These are phyloP conservation scores for Cabera pusaria DNA, from an alignment of 2,888 invertebrate genomes.

Conservation along the genomic window DNA sequence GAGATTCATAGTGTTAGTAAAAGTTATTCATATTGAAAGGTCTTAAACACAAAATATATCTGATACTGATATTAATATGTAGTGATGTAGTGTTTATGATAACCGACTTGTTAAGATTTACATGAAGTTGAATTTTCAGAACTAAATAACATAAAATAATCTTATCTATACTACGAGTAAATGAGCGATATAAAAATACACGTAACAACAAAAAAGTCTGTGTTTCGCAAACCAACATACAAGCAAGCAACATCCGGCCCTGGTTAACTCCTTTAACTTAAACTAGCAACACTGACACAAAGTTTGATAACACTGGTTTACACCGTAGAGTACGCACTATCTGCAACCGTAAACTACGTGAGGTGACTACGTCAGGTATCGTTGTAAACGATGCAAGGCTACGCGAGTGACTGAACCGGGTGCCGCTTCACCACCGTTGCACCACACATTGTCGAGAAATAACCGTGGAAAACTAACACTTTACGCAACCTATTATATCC, in stretches of 20 bases:
- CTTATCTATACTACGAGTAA: no score
- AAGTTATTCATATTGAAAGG: no score
- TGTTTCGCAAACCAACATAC: conserved; percentile 7
- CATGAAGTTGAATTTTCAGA: no score
- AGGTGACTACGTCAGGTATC: conserved; percentile 8
- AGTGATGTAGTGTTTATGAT: no score
- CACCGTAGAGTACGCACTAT: conserved; percentile 6
- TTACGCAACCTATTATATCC: conserved; percentile 76
- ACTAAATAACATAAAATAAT: no score
- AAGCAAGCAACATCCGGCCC: conserved; percentile 44
- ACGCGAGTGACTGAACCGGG: conserved; percentile 67
- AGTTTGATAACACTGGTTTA: conserved; percentile 2
- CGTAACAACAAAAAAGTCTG: conserved; percentile 4
- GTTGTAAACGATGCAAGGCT: conserved; percentile 56
- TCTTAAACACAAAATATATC: no score
- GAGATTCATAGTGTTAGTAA: no score
- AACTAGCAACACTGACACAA: conserved; percentile 13
- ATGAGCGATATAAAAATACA: no score
- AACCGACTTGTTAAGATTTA: no score
- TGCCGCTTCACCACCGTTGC: conserved; percentile 65
- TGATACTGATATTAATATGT: no score
- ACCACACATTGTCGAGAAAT: conserved; percentile 73
- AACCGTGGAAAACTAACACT: conserved; percentile 71
- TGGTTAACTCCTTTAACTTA: no score
- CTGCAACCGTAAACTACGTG: conserved; percentile 3